A percentile compares a stretch with the other conserved stretches of the same genome.
Conservation (phyloP, 2,797 vertebrate genomes). For the Tarsius wallacei region DNA sequence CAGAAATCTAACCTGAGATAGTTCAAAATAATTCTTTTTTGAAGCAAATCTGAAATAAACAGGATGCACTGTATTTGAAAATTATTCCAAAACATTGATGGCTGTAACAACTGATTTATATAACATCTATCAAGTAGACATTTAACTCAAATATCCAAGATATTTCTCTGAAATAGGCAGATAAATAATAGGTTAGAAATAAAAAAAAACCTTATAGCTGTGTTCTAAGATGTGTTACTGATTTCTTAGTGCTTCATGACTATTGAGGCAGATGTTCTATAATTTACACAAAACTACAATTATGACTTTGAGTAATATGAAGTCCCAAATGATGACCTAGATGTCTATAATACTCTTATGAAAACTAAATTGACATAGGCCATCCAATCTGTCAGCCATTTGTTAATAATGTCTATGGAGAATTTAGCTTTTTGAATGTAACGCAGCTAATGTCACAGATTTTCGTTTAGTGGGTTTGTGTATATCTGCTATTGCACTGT, state of each 20-base stretch:
- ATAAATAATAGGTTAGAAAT: constrained; percentile 10
- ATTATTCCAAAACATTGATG: constrained; percentile 24
- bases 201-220: not conserved
- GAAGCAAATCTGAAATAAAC: constrained; percentile 2
- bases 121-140: not conserved
- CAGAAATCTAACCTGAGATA: not conserved
- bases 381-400: not conserved
- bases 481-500: not conserved
- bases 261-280: not conserved
- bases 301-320: not conserved
- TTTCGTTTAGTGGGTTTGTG: not conserved
- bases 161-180: not conserved
- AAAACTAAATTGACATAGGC: not conserved
- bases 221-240: not conserved
- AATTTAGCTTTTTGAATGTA: not conserved
- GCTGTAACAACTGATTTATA: not conserved
- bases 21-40: constrained; percentile 57
- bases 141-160: not conserved
- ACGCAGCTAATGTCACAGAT: not conserved
- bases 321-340: not conserved
- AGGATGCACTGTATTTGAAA: not conserved
- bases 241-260: constrained; percentile 48
- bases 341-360: not conserved
- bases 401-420: not conserved
- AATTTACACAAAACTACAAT: not conserved